Evolutionary conservation across 2,888 invertebrate species (phyloP), one percentile per base, ranked within the genome.

Genomic region (Itoplectis maculator): DNA sequence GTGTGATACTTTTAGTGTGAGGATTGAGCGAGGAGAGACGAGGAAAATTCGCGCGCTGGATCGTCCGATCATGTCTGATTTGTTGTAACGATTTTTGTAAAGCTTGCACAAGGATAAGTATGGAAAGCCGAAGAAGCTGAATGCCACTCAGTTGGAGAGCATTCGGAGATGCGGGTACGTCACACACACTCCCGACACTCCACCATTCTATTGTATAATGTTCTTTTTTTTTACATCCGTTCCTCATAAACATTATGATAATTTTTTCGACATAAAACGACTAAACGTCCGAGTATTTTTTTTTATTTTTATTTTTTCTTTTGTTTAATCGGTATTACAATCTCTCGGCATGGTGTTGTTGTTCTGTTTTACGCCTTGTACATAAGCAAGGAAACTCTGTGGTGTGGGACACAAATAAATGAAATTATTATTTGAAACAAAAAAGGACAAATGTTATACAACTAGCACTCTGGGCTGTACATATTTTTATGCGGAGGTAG

Each of bases 61-160:
- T 65, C 51, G 35, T 68, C 45, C 79, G 29, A 51, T 79, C 61
- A 81, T 87, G 78, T 87, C 86, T 89, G 84, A 89, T 86, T 83
- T 86, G 75, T 85, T 88, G 84, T 91, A 90, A 91, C 89, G 84
- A 89, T 94, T 95, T 94, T 93, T 95, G 94, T 95, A 94, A 97
- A 97, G 95, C 96, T 96, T 95, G 95, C 96, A 97, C 95, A 96
- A 97, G 96, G 96, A 96, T 95, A 96, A 97, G 94, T 96, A 95
- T 94, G 96, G 96, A 94, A 96, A 96, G 94, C 95, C 96, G 94
- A 96, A 96, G 95, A 95, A 95, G 94, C 95, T 96, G 94, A 96
- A 95, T 95, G 94, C 94, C 94, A 95, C 95, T 94, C 96, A 96
- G 94, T 95, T 96, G 94, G 96, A 96, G 94, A 95, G 95, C 93